Evolutionary conservation across 2,888 invertebrate genomes (phyloP).

Genomic region (Ectemnius lituratus): DNA sequence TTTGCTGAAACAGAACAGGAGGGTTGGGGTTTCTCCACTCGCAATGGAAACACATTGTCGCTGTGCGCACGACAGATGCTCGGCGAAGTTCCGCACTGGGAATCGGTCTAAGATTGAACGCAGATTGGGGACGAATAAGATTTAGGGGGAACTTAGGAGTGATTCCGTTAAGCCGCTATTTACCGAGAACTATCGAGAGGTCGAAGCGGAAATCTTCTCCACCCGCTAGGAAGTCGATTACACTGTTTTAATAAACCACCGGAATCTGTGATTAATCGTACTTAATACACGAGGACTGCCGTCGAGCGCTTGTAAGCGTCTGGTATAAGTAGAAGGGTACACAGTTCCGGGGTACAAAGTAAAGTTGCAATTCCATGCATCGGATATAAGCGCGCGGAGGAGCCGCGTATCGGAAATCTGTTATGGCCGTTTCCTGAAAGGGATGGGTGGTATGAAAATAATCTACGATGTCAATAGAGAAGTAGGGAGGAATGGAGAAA

Average conservation of each 20-base stretch:
- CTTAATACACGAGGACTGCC: constrained; percentile 5
- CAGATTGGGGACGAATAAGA: constrained; percentile 35
- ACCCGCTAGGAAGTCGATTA: constrained; percentile 24
- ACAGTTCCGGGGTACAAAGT: too few species aligned
- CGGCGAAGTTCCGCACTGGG: constrained; percentile 35
- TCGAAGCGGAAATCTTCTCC: constrained; percentile 12
- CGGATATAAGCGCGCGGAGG: too few species aligned
- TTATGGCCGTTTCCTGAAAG: constrained; percentile 17
- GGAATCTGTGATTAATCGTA: constrained; percentile 31
- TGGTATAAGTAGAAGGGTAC: too few species aligned
- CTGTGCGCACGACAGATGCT: constrained; percentile 22
- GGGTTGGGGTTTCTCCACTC: constrained; percentile 12
- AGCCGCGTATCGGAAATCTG: constrained; percentile 22
- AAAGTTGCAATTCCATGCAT: too few species aligned
- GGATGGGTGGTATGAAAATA: constrained; percentile 31
- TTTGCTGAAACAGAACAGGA: constrained; percentile 36
- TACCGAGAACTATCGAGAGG: neutral
- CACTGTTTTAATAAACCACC: constrained; percentile 31
- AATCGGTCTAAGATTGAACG: constrained; percentile 13
- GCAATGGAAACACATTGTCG: constrained; percentile 16
- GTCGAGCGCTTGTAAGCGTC: constrained; percentile 11
- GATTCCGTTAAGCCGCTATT: constrained; percentile 23
- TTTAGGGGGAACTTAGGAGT: constrained; percentile 36
- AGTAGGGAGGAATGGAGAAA: neutral
- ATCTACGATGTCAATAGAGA: constrained; percentile 15